Conservation (phyloP, 1,140 invertebrate genomes). For the Tetragnatha versicolor region DNA sequence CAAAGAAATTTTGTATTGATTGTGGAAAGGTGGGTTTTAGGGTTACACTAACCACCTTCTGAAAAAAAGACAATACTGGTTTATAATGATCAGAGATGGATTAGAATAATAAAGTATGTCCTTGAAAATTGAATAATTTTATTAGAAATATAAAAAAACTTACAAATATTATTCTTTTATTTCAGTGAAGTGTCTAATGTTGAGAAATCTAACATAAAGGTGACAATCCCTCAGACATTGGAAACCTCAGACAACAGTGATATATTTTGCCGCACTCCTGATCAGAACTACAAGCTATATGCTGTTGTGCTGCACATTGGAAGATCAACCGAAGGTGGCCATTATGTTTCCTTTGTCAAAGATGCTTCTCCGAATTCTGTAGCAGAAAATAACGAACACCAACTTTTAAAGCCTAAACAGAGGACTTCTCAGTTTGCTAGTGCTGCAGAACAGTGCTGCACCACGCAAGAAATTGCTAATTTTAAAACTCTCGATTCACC, state of each 20-base stretch:
- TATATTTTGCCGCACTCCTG: conserved; percentile 1
- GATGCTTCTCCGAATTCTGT: background rate
- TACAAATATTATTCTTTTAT: background rate
- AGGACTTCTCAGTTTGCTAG: background rate
- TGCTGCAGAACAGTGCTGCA: conserved; percentile 21
- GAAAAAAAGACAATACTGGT: too few relatives aligned
- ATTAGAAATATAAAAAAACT: too few relatives aligned
- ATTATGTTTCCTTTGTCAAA: conserved; percentile 96
- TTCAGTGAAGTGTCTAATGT: conserved; percentile 17
- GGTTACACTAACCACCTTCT: too few relatives aligned
- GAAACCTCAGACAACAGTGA: conserved; percentile 25
- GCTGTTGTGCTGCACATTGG: conserved; percentile 98
- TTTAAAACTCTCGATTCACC: conserved; percentile 1
- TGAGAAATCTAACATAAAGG: conserved; percentile 23
- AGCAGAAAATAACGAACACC: background rate
- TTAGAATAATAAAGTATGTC: too few relatives aligned
- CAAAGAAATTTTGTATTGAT: too few relatives aligned
- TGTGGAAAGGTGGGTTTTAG: too few relatives aligned
- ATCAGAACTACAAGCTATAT: conserved; percentile 80
- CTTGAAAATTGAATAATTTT: too few relatives aligned
- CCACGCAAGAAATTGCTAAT: conserved; percentile 35
- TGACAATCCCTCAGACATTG: conserved; percentile 10
- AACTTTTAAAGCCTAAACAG: background rate
- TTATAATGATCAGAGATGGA: too few relatives aligned
- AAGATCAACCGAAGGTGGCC: conserved; percentile 92